phyloP scores from a whole-genome alignment of 2,888 invertebrate species.

The Hypolimnas misippus region DNA sequence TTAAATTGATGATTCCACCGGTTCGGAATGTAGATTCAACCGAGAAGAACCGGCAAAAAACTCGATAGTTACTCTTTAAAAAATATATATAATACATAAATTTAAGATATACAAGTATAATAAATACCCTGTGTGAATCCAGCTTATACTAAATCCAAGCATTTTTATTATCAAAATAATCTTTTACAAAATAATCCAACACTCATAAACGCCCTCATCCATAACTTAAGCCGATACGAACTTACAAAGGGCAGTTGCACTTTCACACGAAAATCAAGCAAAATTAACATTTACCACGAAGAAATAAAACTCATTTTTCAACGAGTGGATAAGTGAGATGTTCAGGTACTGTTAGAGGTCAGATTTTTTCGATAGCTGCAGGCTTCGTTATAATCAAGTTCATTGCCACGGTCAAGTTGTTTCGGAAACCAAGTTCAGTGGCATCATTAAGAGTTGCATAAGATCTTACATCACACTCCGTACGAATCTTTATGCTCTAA shows the following conservation, averaged over 20 bases:
- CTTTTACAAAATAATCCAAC: too few relatives aligned
- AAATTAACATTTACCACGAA: neutral
- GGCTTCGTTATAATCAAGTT: constrained; percentile 49
- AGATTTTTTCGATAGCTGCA: constrained; percentile 14
- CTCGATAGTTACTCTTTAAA: too few relatives aligned
- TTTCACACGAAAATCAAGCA: neutral
- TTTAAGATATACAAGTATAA: too few relatives aligned
- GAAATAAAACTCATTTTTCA: neutral
- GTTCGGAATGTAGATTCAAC: too few relatives aligned
- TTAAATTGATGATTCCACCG: too few relatives aligned
- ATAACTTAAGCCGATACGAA: neutral
- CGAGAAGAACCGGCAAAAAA: too few relatives aligned
- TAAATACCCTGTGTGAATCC: too few relatives aligned
- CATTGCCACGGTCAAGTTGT: constrained; percentile 63
- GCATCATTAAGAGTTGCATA: constrained; percentile 44
- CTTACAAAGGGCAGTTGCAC: constrained; percentile 2
- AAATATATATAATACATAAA: too few relatives aligned
- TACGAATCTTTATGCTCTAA: constrained; percentile 20
- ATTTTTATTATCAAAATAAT: too few relatives aligned
- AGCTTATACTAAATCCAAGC: too few relatives aligned
- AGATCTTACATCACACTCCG: constrained; percentile 32
- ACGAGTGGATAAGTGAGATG: neutral
- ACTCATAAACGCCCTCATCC: constrained; percentile 15
- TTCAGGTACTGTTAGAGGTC: constrained; percentile 17
- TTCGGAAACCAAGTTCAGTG: constrained; percentile 50